Base-by-base conservation (phyloP, 2,888 invertebrate species). In the Strigamia crassipes region DNA sequence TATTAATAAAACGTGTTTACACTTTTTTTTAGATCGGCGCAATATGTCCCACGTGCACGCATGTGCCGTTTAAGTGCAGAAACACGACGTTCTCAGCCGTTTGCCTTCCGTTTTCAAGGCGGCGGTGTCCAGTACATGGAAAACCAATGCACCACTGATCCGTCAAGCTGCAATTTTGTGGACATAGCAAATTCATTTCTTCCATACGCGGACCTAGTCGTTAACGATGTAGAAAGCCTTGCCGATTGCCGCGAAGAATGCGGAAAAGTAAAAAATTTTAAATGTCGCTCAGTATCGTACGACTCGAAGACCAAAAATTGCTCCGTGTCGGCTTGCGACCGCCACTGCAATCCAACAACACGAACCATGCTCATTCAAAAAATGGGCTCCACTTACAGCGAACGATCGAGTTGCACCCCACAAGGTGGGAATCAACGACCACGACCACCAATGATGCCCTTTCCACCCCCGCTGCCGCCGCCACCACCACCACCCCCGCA, bases 261-360 rank as follows among this genome's bases (percentile, higher is more conserved):
- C 85, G 66, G 66, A 27, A 88, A 90, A 82, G 91, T 91, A 86
- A 87, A 85, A 12, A 41, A 56, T 15, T 91, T 91, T 84, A 84
- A 85, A 82, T 92, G 92, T 85, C 89, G 90, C 84, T 91, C 91
- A 31, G 90, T 90, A 73, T 90, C 91, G 86, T 92, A 90, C 84
- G 91, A 84, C 89, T 86, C 85, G 51, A 81, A 83, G 9, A 31
- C 23, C 77, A 83, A 86, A 88, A 82, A 87, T 84, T 96, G 96
- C 86, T 89, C 92, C 12, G 89, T 96, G 34, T 93, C 93, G 86
- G 89, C 90, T 82, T 92, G 92, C 85, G 93, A 94, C 86, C 91
- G 94, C 86, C 92, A 93, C 86, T 91, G 92, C 0, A 91, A 92
- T 84, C 94, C 94, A 12, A 10, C 80, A 10, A 46, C 80, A 13